Evolutionary conservation across 2,113 vertebrate genomes (phyloP).

Genomic region (Dermatemys mawii): DNA sequence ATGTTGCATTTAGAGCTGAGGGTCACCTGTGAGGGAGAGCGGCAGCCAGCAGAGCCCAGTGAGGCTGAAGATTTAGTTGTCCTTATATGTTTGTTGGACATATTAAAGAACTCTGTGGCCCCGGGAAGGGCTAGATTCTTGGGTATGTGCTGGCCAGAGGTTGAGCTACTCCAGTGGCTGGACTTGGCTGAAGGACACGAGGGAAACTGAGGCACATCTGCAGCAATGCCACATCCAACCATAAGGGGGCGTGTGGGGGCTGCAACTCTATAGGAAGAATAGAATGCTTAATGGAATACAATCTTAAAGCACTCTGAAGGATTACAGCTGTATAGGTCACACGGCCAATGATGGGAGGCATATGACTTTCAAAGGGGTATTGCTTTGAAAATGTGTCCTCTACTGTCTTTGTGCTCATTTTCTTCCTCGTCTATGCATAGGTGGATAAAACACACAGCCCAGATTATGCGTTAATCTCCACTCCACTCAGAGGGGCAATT

Average conservation of each 20-base stretch:
- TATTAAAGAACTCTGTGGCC: not conserved
- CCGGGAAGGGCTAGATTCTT: not conserved
- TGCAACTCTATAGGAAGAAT: not conserved
- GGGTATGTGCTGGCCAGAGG: not conserved
- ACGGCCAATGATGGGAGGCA: not conserved
- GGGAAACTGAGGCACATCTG: not conserved
- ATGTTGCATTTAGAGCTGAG: not conserved
- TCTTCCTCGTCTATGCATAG: not conserved
- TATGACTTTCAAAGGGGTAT: not conserved
- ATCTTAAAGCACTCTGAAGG: not conserved
- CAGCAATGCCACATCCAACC: not conserved
- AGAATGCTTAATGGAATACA: fast-evolving
- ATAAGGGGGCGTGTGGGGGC: not conserved
- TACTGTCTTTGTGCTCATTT: not conserved
- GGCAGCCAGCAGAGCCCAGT: not conserved
- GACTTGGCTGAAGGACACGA: not conserved
- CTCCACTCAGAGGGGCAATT: not conserved
- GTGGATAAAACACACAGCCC: not conserved
- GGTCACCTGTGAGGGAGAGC: not conserved
- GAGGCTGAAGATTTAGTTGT: too few species aligned
- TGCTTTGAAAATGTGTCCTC: not conserved
- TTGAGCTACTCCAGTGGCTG: not conserved
- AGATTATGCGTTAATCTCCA: not conserved
- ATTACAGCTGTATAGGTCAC: not conserved
- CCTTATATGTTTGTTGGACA: not conserved